phyloP scores from a whole-genome alignment of 2,113 vertebrate species.

The Bostrychus sinensis region DNA sequence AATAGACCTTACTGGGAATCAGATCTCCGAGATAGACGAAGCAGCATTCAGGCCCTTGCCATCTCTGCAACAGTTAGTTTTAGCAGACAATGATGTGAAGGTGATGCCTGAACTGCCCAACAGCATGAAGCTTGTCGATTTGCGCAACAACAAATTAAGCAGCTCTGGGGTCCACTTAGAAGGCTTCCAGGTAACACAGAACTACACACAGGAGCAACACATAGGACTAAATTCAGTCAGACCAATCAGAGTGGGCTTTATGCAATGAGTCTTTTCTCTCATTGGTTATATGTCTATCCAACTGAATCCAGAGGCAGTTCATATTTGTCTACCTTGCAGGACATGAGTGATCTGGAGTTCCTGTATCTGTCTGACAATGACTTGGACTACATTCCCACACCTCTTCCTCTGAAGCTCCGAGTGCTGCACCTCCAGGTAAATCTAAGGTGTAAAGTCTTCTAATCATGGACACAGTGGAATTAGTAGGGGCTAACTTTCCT shows the following conservation, averaged over 20 bases:
- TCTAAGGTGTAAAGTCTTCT: no score
- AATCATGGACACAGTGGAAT: neutral
- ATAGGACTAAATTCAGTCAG: no score
- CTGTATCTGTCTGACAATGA: slow-evolving; percentile 84
- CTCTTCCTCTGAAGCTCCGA: slow-evolving; percentile 80
- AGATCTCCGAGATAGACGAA: slow-evolving; percentile 70
- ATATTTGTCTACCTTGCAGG: slow-evolving; percentile 60
- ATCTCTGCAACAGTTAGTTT: slow-evolving; percentile 79
- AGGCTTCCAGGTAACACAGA: slow-evolving; percentile 74
- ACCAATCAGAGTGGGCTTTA: no score
- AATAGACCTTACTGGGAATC: slow-evolving; percentile 83
- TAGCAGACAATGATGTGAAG: slow-evolving; percentile 78
- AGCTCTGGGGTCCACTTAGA: slow-evolving; percentile 72
- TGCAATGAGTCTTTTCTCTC: no score
- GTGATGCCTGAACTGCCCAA: slow-evolving; percentile 78
- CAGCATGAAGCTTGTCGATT: slow-evolving; percentile 72
- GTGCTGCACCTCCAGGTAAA: slow-evolving; percentile 85
- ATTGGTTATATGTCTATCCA: no score
- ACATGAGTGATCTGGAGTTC: slow-evolving; percentile 81
- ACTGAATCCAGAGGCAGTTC: no score
- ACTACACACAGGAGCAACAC: no score
- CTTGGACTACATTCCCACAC: slow-evolving; percentile 77
- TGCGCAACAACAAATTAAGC: slow-evolving; percentile 77
- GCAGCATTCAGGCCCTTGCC: slow-evolving; percentile 73
- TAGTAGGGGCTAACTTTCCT: no score